These are phyloP conservation scores for Rhynchotus rufescens DNA, from an alignment of 2,797 vertebrate genomes.

Conservation along the genomic window DNA sequence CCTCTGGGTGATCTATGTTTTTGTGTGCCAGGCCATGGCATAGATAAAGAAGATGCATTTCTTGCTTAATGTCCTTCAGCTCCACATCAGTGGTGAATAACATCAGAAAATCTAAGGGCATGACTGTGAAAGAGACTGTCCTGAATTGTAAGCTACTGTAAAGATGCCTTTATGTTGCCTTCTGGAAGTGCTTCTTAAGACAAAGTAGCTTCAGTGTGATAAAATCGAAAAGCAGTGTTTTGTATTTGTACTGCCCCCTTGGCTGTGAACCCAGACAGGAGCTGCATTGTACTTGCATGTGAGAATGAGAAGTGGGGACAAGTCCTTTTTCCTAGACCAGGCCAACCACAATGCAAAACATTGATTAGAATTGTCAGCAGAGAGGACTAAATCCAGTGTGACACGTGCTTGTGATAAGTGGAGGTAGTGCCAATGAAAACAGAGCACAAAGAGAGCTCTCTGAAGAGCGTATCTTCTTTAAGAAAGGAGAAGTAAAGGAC, in stretches of 20 bases:
- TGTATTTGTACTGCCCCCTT: not conserved
- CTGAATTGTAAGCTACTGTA: conserved; percentile 29
- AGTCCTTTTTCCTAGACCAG: not conserved
- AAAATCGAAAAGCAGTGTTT: conserved; percentile 14
- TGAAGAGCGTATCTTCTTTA: not conserved
- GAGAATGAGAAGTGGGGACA: fast-evolving
- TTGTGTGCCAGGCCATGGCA: fast-evolving
- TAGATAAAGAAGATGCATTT: not conserved
- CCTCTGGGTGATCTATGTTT: not conserved
- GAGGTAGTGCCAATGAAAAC: not conserved
- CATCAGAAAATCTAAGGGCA: not conserved
- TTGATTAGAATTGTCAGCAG: not conserved
- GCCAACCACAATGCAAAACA: conserved; percentile 4
- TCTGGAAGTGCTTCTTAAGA: conserved; percentile 39
- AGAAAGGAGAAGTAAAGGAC: not conserved
- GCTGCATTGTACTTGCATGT: not conserved
- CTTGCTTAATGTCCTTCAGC: not conserved
- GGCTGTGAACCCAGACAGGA: not conserved
- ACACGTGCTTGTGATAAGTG: not conserved
- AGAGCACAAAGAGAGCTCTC: not conserved
- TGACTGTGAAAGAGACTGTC: not conserved
- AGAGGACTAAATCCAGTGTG: not conserved
- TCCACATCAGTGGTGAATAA: not conserved
- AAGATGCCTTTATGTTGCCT: conserved; percentile 47
- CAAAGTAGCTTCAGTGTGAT: conserved; percentile 46